Evolutionary conservation across 2,888 invertebrate species (phyloP).

Genomic region (Orchestes rusci): DNA sequence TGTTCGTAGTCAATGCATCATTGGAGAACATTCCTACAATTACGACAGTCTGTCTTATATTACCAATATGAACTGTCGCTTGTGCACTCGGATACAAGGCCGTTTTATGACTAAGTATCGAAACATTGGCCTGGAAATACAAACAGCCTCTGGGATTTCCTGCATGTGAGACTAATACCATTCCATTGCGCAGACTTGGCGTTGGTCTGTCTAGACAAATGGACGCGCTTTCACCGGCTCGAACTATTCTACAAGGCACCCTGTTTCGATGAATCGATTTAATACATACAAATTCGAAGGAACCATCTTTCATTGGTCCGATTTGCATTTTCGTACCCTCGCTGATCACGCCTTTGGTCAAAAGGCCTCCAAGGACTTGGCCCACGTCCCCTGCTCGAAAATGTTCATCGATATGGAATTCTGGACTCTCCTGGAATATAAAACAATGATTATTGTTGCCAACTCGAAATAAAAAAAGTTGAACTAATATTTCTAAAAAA

Average conservation of each 20-base stretch:
- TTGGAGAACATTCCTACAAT: slow-evolving; percentile 68
- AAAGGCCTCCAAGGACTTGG: slow-evolving; percentile 77
- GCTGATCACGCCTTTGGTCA: slow-evolving; percentile 76
- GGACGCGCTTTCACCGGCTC: slow-evolving; percentile 87
- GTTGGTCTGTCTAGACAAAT: slow-evolving; percentile 60
- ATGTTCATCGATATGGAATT: slow-evolving; percentile 93
- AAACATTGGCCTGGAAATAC: slow-evolving; percentile 74
- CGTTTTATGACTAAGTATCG: slow-evolving; percentile 81
- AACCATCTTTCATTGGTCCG: slow-evolving; percentile 69
- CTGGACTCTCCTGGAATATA: slow-evolving; percentile 56
- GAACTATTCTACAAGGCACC: slow-evolving; percentile 79
- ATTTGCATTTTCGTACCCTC: slow-evolving; percentile 76
- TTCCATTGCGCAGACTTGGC: slow-evolving; percentile 67
- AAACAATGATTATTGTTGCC: background rate
- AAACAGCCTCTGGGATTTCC: slow-evolving; percentile 51
- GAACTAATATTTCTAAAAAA: slow-evolving; percentile 1
- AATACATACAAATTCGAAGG: slow-evolving; percentile 69
- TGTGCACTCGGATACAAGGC: slow-evolving; percentile 79
- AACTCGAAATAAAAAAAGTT: slow-evolving; percentile 1
- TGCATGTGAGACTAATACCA: slow-evolving; percentile 65
- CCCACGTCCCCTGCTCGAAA: slow-evolving; percentile 79
- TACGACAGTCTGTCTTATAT: slow-evolving; percentile 90
- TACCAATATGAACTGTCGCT: slow-evolving; percentile 92
- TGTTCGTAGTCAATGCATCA: slow-evolving; percentile 69
- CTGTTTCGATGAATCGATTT: slow-evolving; percentile 88